Base-by-base conservation (phyloP, 2,888 invertebrate species). In the Latrodectus hesperus region DNA sequence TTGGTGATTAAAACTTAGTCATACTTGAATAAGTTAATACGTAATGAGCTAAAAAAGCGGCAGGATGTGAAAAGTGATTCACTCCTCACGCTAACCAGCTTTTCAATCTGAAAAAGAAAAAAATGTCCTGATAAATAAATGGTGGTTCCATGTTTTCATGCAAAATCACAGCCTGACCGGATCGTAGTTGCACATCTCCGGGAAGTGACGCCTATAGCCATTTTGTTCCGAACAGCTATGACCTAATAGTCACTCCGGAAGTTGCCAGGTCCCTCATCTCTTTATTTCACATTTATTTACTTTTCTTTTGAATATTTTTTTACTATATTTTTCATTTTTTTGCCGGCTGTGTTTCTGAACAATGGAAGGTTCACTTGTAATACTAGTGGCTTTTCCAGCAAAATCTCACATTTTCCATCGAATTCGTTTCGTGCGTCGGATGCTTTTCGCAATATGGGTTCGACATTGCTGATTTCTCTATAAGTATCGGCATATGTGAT, bases 171-270 rank as follows among this genome's bases (percentile, higher is more conserved):
- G 65, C 52, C 75, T 51, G 70, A 80, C 86, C 81, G 86, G 81
- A 81, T 55, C 77, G 86, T 80, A 86, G 75, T 71, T 70, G 85
- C 85, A 75, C 85, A 85, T 86, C 86, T 81, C 86, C 86, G 86
- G 86, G 86, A 86, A 85, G 74, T 52, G 79, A 49, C 9, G 49
- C 26, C 74, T 53, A 74, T 65, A 76, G 71, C 71, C 86, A 86
- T 86, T 86, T 86, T 86, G 86, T 86, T 76, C 86, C 71, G 64
- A 71, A 71, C 70, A 75, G 76, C 60, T 86, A 80, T 86, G 86
- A 86, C 86, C 86, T 81, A 86, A 86, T 86, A 86, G 86, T 75
- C 67, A 53, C 86, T 53, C 86, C 86, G 86, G 86, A 86, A 86
- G 81, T 86, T 81, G 86, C 81, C 81, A 81, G 86, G 86, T 86